A percentile compares a stretch with the other conserved stretches of the same genome.
Evolutionary conservation across 2,888 invertebrate genomes (phyloP).

Genomic region (Sericinus montela): DNA sequence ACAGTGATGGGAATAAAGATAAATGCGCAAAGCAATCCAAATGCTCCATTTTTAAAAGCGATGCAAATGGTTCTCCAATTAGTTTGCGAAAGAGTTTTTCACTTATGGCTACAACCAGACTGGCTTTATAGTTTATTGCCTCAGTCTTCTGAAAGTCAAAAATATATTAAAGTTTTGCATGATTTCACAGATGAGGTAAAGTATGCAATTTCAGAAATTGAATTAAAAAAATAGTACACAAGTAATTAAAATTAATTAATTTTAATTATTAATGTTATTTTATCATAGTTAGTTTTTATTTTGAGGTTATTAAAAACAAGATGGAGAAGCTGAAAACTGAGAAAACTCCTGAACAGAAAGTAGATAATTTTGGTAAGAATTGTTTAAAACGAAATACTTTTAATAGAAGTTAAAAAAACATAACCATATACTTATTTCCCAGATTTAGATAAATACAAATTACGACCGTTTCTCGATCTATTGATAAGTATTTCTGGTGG

Average conservation of each 20-base stretch:
- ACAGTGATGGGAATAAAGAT: constrained; percentile 63
- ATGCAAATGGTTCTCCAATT: constrained; percentile 47
- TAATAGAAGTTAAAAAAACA: not conserved
- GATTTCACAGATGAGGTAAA: constrained; percentile 76
- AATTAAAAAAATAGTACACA: too few species aligned
- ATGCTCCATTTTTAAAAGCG: constrained; percentile 48
- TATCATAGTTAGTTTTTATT: constrained; percentile 15
- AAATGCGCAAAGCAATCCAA: constrained; percentile 51
- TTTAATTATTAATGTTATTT: not conserved
- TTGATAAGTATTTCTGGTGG: constrained; percentile 71
- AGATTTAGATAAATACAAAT: constrained; percentile 53
- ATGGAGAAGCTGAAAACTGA: constrained; percentile 42
- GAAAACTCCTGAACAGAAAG: constrained; percentile 37
- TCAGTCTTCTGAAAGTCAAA: constrained; percentile 69
- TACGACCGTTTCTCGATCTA: constrained; percentile 76
- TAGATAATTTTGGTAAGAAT: constrained; percentile 52
- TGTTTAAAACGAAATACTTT: too few species aligned
- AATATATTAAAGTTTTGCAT: constrained; percentile 77
- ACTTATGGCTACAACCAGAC: constrained; percentile 69
- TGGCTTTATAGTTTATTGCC: constrained; percentile 77
- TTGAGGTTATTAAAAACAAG: constrained; percentile 51
- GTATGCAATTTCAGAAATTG: too few species aligned
- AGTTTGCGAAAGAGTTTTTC: constrained; percentile 58
- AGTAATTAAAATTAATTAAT: not conserved
- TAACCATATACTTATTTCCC: constrained; percentile 12